These are phyloP conservation scores for Biston betularia DNA, from an alignment of 2,888 invertebrate genomes.

Conservation along the genomic window DNA sequence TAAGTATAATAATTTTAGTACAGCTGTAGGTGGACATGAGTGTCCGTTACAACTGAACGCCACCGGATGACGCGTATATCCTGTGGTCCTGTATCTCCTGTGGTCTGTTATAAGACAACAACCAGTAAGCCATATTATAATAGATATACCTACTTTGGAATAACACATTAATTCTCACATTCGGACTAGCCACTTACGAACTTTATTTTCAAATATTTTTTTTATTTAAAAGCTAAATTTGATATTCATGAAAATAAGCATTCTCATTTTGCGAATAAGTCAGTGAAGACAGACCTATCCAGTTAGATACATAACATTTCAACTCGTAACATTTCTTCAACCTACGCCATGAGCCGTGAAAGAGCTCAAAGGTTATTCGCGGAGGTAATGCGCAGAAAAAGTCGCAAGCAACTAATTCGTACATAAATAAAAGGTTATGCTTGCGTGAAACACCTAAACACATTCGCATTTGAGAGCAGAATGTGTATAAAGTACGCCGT, in stretches of 20 bases:
- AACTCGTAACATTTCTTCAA: constrained; percentile 22
- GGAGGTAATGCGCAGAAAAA: constrained; percentile 25
- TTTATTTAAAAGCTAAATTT: neutral
- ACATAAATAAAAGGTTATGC: constrained; percentile 33
- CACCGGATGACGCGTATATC: too few relatives aligned
- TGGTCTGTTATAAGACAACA: too few relatives aligned
- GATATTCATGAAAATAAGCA: neutral
- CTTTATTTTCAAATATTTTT: neutral
- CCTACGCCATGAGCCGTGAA: constrained; percentile 23
- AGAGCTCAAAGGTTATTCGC: constrained; percentile 26
- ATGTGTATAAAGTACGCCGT: constrained; percentile 42
- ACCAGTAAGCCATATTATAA: too few relatives aligned
- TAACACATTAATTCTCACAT: too few relatives aligned
- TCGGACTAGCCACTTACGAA: too few relatives aligned
- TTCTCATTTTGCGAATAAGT: neutral
- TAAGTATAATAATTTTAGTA: too few relatives aligned
- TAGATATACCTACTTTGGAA: too few relatives aligned
- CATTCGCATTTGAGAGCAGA: constrained; percentile 34
- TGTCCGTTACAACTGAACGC: too few relatives aligned
- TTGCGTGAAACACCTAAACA: constrained; percentile 38
- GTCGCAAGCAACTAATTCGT: constrained; percentile 27
- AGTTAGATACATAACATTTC: constrained; percentile 14
- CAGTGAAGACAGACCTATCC: neutral
- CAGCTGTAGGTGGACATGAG: too few relatives aligned
- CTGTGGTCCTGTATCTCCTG: too few relatives aligned